Base-by-base conservation (phyloP, 1,140 invertebrate genomes). In the Acyrthosiphon pisum region DNA sequence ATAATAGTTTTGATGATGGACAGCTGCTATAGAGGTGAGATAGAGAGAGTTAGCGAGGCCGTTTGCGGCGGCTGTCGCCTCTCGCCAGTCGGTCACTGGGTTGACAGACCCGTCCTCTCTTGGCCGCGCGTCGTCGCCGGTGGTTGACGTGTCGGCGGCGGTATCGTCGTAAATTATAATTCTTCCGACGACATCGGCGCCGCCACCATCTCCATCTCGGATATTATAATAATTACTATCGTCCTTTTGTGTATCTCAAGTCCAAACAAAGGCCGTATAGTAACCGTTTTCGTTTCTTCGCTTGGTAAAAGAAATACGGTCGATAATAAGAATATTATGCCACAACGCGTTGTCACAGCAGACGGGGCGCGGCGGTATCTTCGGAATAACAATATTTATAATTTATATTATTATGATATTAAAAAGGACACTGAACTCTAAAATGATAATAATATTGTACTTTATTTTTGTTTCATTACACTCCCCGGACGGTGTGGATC, bases 51-150 rank as follows among this genome's bases (percentile, higher is more conserved):
- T 30, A 76, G n/a, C n/a, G 30, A 76, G n/a, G 30, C 60, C 30
- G 60, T 76, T 76, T 76, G 60, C 30, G 60, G 81, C 2, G 37
- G 81, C 35, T 41, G 37, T 83, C 81, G 37, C 81, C n/a, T 83
- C 35, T 83, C 35, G 81, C n/a, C 81, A 83, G 81, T 83, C 81
- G 81, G 81, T 83, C 81, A 83, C 81, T 83, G 81, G 76, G 81
- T 83, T 83, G 81, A 83, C 81, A 83, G 60, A n/a, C 60, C 60
- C 60, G 60, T 76, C 60, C 60, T 76, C 60, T 76, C 60, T n/a
- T 1, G 60, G n/a, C 81, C 22, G 81, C 35, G 37, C 35, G 81
- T 83, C 81, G 35, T 6, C 35, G 30, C 20, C 81, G 9, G n/a
- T 6, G 35, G 81, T 37, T 22, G 81, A 37, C 7, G 76, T 83